Base-by-base conservation (phyloP, 2,113 vertebrate genomes). In the Hiodon alosoides region DNA sequence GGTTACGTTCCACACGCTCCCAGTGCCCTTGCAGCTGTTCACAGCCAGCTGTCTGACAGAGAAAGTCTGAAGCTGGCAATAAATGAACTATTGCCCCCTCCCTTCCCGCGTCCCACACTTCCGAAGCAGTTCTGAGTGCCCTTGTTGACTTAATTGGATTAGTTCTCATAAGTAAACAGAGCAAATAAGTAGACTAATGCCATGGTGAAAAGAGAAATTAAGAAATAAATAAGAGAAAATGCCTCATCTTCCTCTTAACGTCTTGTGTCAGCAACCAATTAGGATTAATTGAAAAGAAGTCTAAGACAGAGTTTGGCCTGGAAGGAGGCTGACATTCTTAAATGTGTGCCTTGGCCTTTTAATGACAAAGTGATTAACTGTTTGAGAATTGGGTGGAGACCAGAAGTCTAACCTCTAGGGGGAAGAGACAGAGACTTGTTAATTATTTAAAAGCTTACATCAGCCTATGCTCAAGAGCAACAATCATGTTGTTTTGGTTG, bases 111-210 rank as follows among this genome's bases (percentile, higher is more conserved):
- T 89, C 87, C 81, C 82, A 83, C 84, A 86, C 85, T 89, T 89
- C 89, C 88, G 89, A 89, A 87, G 87, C 87, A 87, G 87, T 88
- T 89, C 88, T 89, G 89, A 92, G 89, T 90, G 86, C 88, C 89
- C 90, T 91, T 91, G 89, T 92, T 91, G 88, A 91, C 89, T 90
- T 90, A 92, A 92, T 92, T 92, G 91, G 91, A 92, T 92, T 91
- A 92, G 81, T 86, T 85, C 86, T 90, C 91, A 92, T 91, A 91
- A 90, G 89, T 91, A 93, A 91, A 92, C 90, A 92, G 89, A 91
- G 89, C 87, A 89, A 88, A 87, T 90, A 91, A 89, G 88, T 87
- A 86, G 82, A 89, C 87, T 89, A 90, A 90, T 92, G 62, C 88
- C 90, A 89, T 89, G 89, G 90, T 90, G 87, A 92, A 90, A 86